Conservation (phyloP, 2,113 vertebrate genomes). For the Phainopepla nitens region DNA sequence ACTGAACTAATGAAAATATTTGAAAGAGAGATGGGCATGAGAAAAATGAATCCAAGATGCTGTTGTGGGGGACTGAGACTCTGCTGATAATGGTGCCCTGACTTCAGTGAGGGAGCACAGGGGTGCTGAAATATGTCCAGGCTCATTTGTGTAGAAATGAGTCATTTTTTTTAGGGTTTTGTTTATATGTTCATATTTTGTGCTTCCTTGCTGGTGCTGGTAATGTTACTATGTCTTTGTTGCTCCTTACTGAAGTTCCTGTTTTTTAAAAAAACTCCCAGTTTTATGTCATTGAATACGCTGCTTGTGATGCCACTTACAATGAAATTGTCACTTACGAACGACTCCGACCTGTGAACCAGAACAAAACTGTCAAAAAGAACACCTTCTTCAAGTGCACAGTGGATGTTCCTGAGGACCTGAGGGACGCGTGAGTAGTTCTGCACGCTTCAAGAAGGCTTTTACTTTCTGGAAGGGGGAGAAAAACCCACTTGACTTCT, state of each 20-base stretch:
- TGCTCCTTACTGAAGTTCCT: not conserved
- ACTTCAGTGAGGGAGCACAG: not conserved
- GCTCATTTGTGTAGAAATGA: not conserved
- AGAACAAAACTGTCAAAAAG: constrained; percentile 82
- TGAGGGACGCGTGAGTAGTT: constrained; percentile 82
- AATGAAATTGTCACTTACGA: constrained; percentile 85
- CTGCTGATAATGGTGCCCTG: fast-evolving
- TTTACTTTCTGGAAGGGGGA: not conserved
- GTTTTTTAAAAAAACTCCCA: not conserved
- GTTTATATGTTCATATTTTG: not conserved
- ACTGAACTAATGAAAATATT: not conserved
- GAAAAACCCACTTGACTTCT: not conserved
- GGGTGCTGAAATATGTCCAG: not conserved
- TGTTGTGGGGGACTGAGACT: not conserved
- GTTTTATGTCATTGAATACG: constrained; percentile 86
- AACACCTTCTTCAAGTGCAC: constrained; percentile 84
- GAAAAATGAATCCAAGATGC: not conserved
- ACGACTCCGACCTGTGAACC: constrained; percentile 82
- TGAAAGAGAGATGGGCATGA: not conserved
- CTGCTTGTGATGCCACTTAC: constrained; percentile 85
- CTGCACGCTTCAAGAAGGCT: not conserved
- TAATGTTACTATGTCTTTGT: not conserved
- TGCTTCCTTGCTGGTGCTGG: not conserved
- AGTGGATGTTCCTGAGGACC: constrained; percentile 82
- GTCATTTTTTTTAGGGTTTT: not conserved